Percentiles rank a stretch among this genome's conserved stretches.
Conservation (phyloP, 1,140 invertebrate species). For the Tribolium castaneum region DNA sequence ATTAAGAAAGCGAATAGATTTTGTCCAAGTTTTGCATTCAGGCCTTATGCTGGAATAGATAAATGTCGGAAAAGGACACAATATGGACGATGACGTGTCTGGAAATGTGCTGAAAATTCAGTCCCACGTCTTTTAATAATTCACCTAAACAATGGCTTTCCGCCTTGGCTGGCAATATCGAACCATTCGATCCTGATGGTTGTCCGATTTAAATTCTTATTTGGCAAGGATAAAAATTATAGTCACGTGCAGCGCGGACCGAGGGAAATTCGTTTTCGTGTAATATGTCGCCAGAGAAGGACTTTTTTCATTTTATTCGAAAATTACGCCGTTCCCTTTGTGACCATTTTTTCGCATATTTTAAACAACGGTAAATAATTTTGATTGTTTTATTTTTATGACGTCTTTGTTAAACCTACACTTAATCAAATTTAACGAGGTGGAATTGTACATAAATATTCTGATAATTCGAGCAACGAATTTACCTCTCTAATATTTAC, state of each 20-base stretch:
- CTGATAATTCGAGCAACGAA: not conserved
- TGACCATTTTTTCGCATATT: too few species aligned
- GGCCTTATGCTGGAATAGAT: not conserved
- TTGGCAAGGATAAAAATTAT: not conserved
- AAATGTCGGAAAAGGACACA: not conserved
- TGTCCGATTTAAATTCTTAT: not conserved
- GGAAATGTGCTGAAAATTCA: not conserved
- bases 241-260: not conserved
- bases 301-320: not conserved
- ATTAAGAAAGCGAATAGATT: not conserved
- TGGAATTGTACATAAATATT: not conserved
- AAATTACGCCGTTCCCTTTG: not conserved
- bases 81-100: not conserved
- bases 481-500: not conserved
- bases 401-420: not conserved
- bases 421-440: not conserved
- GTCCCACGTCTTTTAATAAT: not conserved
- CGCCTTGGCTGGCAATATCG: not conserved
- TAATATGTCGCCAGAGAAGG: not conserved
- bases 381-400: not conserved
- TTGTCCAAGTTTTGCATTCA: not conserved
- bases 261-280: not conserved
- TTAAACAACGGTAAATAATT: not conserved
- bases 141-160: not conserved
- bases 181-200: not conserved